Base-by-base conservation (phyloP, 2,797 vertebrate genomes). In the Tragelaphus oryx region DNA sequence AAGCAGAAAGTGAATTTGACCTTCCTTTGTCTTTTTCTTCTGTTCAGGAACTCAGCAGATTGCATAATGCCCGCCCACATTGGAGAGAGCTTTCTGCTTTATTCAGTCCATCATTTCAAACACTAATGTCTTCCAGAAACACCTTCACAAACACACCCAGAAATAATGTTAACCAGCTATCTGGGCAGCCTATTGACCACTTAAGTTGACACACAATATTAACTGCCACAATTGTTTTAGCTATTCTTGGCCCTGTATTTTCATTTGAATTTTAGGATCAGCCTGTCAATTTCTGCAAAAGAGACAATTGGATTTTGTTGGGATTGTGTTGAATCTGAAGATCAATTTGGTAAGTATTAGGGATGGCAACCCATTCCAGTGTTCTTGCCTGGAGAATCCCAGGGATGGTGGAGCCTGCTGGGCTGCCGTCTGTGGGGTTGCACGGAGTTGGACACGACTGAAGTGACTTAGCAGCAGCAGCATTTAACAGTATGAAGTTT, bases 181-280 rank as follows among this genome's bases (percentile, higher is more conserved):
- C 57, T 89, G 87, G 33, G 33, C 26, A 52, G 22, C 57, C 75
- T 18, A 2, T 54, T 48, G n/a, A 8, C 57, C 57, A 52, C 57
- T 78, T 57, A 78, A 79, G 4, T 60, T 60, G 57, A 89, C 57
- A 65, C 16, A 50, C 37, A 80, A 65, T 59, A 79, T 80, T 65
- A 79, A 50, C 74, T n/a, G 76, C 59, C 44, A 89, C 3, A 28
- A 22, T 50, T 60, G n/a, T 54, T 95, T 81, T 86, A 52, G 6
- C 37, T 95, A 71, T 65, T 57, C 62, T 79, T 88, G 33, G 60
- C 75, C 44, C 41, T 76, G 26, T 24, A 83, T 89, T 97, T 92
- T 59, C 76, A 89, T 75, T 54, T 59, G 82, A 92, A 94, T 92
- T 68, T 75, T 65, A 74, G 24, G 8, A 86, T 82, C 41, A 88